These are phyloP conservation scores for Falco naumanni DNA, from an alignment of 2,797 vertebrate genomes.

Conservation along the genomic window DNA sequence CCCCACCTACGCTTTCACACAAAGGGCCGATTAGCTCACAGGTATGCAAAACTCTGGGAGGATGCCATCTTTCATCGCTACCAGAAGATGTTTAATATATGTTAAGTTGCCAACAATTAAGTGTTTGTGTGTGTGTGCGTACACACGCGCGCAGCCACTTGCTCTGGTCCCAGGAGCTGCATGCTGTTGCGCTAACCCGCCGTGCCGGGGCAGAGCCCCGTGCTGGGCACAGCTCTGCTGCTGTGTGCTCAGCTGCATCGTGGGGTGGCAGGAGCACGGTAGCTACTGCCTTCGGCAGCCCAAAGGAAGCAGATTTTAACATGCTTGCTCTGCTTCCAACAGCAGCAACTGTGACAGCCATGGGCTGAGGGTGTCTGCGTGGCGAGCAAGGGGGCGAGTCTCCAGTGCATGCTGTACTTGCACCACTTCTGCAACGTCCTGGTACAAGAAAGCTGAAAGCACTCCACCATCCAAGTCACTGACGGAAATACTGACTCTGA, in stretches of 20 bases:
- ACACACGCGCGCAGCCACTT: neutral
- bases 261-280: neutral
- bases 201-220: neutral
- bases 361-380: neutral
- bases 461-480: neutral
- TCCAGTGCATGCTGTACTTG: neutral
- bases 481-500: neutral
- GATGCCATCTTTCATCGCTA: slow-evolving; percentile 49
- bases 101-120: slow-evolving; percentile 27
- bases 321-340: neutral
- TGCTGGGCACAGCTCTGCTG: neutral
- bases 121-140: neutral
- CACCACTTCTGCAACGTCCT: neutral
- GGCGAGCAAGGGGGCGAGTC: neutral
- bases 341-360: neutral
- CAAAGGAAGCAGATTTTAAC: neutral
- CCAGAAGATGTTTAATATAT: slow-evolving; percentile 1
- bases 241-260: neutral
- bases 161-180: neutral
- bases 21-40: slow-evolving; percentile 47
- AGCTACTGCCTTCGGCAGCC: neutral
- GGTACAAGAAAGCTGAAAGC: neutral
- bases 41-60: slow-evolving; percentile 48
- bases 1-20: slow-evolving; percentile 64
- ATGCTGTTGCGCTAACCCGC: accelerated